Percentiles rank a stretch among this genome's conserved stretches.
phyloP scores from a whole-genome alignment of 2,797 vertebrate genomes.

The Micromesistius poutassou region DNA sequence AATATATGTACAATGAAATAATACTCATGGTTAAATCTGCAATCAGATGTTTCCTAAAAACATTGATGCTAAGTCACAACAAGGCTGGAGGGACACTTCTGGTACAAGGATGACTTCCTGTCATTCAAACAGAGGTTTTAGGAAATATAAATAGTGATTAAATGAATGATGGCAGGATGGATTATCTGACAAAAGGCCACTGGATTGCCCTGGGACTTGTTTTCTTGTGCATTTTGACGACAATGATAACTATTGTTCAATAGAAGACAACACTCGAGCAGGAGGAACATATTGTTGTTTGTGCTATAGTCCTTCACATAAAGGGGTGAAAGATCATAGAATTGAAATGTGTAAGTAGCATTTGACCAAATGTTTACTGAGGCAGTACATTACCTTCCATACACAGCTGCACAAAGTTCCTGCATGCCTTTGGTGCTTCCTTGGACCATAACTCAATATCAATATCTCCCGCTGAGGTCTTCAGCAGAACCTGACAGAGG shows the following conservation, averaged over 20 bases:
- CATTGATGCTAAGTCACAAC: neutral
- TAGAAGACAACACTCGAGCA: neutral
- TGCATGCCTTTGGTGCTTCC: slow-evolving; percentile 92
- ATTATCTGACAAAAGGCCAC: neutral
- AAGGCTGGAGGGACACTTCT: too few species aligned
- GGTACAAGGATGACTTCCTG: neutral
- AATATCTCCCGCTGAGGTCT: slow-evolving; percentile 93
- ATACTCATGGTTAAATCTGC: neutral
- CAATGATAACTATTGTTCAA: neutral
- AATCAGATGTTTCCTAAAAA: neutral
- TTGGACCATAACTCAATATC: slow-evolving; percentile 97
- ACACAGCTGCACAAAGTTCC: slow-evolving; percentile 94
- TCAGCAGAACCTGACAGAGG: slow-evolving; percentile 83
- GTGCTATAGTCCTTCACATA: neutral
- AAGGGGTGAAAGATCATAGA: neutral
- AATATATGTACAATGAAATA: neutral
- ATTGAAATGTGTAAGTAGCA: neutral
- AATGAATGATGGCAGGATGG: neutral
- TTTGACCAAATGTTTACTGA: neutral
- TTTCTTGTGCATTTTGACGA: neutral
- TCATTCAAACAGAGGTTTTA: neutral
- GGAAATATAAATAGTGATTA: neutral
- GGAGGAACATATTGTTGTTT: neutral
- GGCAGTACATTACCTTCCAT: slow-evolving; percentile 85
- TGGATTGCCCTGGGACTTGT: neutral